Percentiles rank a stretch among this genome's conserved stretches.
Evolutionary conservation across 2,113 vertebrate genomes (phyloP).

Genomic region (Daboia siamensis): DNA sequence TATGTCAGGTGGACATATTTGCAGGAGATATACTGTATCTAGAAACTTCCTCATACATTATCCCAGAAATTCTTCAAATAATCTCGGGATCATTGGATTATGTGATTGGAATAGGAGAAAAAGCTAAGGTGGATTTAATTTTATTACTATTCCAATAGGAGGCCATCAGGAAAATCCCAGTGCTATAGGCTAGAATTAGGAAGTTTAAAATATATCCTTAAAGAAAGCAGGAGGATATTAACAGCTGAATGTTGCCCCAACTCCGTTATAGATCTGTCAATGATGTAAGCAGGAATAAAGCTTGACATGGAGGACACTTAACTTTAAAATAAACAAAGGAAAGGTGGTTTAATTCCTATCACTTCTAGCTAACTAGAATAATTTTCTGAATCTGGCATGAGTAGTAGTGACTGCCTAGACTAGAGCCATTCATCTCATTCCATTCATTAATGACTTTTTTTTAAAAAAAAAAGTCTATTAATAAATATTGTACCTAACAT

Average conservation of each 20-base stretch:
- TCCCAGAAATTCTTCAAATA: neutral
- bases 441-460: neutral
- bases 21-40: neutral
- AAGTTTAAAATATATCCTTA: neutral
- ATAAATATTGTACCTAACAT: neutral
- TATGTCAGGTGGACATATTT: neutral
- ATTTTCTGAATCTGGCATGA: neutral
- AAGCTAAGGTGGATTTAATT: neutral
- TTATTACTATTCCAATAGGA: neutral
- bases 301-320: neutral
- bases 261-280: neutral
- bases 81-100: neutral
- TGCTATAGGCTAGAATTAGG: neutral
- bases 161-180: neutral
- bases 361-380: neutral
- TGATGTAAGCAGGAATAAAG: neutral
- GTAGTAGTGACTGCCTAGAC: neutral
- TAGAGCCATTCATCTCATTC: neutral
- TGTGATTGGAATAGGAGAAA: neutral
- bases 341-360: neutral
- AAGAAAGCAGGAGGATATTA: neutral
- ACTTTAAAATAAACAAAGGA: neutral
- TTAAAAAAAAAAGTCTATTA: neutral
- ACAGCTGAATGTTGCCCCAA: neutral
- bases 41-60: neutral